These are phyloP conservation scores for Epinotia demarniana DNA, from an alignment of 2,888 invertebrate species.

Conservation along the genomic window DNA sequence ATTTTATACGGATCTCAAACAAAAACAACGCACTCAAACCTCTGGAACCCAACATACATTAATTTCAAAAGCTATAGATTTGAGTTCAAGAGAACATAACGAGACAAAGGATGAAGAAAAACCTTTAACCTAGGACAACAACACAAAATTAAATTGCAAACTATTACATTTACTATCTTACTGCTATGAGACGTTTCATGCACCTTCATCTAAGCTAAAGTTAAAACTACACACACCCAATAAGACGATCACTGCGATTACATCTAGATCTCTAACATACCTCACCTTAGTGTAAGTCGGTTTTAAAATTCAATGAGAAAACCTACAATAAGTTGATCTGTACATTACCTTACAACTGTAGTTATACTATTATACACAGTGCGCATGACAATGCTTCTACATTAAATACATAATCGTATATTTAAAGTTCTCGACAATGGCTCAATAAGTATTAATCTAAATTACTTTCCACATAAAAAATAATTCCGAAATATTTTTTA, in stretches of 20 bases:
- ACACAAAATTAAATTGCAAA: conserved; percentile 47
- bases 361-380: conserved; percentile 63
- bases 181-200: conserved; percentile 66
- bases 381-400: conserved; percentile 40
- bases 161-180: conserved; percentile 51
- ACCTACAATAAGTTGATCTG: conserved; percentile 55
- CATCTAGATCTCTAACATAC: conserved; percentile 49
- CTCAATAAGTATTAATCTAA: conserved; percentile 45
- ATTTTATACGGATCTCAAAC: neutral
- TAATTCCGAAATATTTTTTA: conserved; percentile 55
- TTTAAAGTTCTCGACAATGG: conserved; percentile 47
- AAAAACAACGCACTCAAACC: conserved; percentile 9
- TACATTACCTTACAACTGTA: conserved; percentile 53
- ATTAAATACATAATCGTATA: conserved; percentile 40
- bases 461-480: conserved; percentile 43
- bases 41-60: conserved; percentile 12
- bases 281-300: conserved; percentile 67
- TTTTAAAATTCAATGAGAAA: conserved; percentile 54
- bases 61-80: conserved; percentile 18
- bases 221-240: conserved; percentile 46
- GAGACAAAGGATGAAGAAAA: conserved; percentile 22
- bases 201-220: conserved; percentile 61
- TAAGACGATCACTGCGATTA: conserved; percentile 43
- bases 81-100: conserved; percentile 28
- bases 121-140: conserved; percentile 31